Evolutionary conservation across 2,113 vertebrate species (phyloP).

Genomic region (Chascanopsetta lugubris): DNA sequence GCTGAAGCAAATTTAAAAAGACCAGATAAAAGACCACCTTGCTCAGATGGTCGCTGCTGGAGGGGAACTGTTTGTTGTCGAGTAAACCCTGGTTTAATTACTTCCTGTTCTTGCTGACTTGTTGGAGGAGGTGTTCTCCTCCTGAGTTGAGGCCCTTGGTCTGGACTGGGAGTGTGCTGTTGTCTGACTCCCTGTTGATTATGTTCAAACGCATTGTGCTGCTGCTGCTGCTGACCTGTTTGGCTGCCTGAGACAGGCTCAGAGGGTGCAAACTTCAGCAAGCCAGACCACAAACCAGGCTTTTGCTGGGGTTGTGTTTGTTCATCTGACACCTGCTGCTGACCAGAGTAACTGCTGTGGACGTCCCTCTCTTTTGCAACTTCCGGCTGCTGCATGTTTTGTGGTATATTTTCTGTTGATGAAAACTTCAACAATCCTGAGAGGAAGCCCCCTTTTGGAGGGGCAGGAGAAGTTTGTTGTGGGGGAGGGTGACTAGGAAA

Average conservation of each 20-base stretch:
- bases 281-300: slow-evolving; percentile 76
- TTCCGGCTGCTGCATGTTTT: slow-evolving; percentile 41
- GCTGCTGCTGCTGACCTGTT: slow-evolving; percentile 39
- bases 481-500: slow-evolving; percentile 24
- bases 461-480: slow-evolving; percentile 50
- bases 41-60: slow-evolving; percentile 49
- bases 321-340: slow-evolving; percentile 37
- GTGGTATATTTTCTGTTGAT: slow-evolving; percentile 76
- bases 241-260: slow-evolving; percentile 65
- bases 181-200: slow-evolving; percentile 26
- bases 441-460: slow-evolving; percentile 52
- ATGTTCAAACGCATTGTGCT: slow-evolving; percentile 22
- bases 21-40: slow-evolving; percentile 75
- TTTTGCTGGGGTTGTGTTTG: slow-evolving; percentile 59
- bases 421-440: slow-evolving; percentile 80
- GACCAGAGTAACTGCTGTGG: slow-evolving; percentile 21
- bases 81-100: slow-evolving; percentile 44
- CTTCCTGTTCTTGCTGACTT: slow-evolving; percentile 45
- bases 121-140: slow-evolving; percentile 12
- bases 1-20: slow-evolving; percentile 78
- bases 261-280: slow-evolving; percentile 68
- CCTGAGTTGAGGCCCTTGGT: slow-evolving; percentile 9
- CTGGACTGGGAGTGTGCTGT: slow-evolving; percentile 38
- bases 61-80: slow-evolving; percentile 65
- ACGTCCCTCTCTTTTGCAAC: slow-evolving; percentile 40